phyloP scores from a whole-genome alignment of 2,113 vertebrate genomes.

The Anseranas semipalmata region DNA sequence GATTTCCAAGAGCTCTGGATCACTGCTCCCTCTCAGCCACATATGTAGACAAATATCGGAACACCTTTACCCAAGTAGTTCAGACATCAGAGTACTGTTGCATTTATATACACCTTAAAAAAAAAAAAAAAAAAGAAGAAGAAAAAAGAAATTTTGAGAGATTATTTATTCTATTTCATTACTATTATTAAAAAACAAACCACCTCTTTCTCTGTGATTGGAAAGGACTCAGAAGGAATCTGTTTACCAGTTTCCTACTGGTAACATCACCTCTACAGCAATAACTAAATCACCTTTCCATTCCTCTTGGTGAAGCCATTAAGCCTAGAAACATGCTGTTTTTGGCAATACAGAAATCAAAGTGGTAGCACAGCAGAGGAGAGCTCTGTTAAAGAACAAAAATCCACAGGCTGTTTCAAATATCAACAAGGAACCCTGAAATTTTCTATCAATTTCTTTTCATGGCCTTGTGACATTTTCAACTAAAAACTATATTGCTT shows the following conservation, averaged over 20 bases:
- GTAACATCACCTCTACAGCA: constrained; percentile 77
- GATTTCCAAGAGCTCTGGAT: constrained; percentile 25
- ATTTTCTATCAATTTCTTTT: constrained; percentile 88
- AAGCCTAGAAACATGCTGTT: constrained; percentile 87
- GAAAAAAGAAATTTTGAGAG: constrained; percentile 13
- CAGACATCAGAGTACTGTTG: not conserved
- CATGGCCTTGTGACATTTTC: constrained; percentile 89
- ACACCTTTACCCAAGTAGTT: not conserved
- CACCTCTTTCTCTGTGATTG: constrained; percentile 38
- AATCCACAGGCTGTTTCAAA: constrained; percentile 90
- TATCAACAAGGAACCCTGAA: constrained; percentile 88
- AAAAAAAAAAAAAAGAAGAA: not conserved
- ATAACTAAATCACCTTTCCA: constrained; percentile 83
- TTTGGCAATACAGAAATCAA: constrained; percentile 87
- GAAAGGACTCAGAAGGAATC: constrained; percentile 71
- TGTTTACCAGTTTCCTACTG: constrained; percentile 77
- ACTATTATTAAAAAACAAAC: constrained; percentile 33
- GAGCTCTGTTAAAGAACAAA: constrained; percentile 86
- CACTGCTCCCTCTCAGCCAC: not conserved
- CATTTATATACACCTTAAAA: constrained; percentile 6
- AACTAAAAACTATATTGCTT: constrained; percentile 90
- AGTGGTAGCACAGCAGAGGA: constrained; percentile 80
- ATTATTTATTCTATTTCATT: constrained; percentile 44
- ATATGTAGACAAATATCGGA: not conserved
- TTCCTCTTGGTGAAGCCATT: constrained; percentile 86